Percentiles rank a stretch among this genome's conserved stretches.
phyloP scores from a whole-genome alignment of 2,797 vertebrate genomes.

The Acrossocheilus wenchowensis region DNA sequence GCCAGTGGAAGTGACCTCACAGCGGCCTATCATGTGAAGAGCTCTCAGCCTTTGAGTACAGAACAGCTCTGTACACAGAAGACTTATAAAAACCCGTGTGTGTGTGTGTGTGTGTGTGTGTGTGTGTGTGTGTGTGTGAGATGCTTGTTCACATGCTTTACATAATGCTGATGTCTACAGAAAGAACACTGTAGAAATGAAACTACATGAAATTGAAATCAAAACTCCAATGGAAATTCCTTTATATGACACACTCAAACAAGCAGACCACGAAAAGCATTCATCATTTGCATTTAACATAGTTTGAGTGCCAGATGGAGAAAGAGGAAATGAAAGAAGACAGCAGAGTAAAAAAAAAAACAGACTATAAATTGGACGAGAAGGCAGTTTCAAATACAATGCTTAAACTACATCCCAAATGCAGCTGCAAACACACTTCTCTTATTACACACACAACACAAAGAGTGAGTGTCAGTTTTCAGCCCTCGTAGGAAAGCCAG shows the following conservation, averaged over 20 bases:
- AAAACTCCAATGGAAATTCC: background rate
- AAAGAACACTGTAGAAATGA: constrained; percentile 3
- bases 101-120: background rate
- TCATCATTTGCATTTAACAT: background rate
- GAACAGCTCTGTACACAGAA: constrained; percentile 25
- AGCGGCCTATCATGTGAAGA: constrained; percentile 18
- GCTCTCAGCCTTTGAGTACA: background rate
- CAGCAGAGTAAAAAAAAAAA: background rate
- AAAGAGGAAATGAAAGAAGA: constrained; percentile 16
- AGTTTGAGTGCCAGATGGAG: background rate
- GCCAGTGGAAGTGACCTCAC: constrained; percentile 22
- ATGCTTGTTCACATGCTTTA: constrained; percentile 13
- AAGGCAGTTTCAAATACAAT: background rate
- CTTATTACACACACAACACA: background rate
- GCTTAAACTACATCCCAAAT: background rate
- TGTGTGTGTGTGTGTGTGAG: background rate
- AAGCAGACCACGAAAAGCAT: background rate
- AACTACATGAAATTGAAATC: background rate
- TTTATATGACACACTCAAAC: background rate
- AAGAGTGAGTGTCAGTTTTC: background rate
- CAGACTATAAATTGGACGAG: background rate
- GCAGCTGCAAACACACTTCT: background rate
- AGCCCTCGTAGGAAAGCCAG: background rate
- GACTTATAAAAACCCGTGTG: constrained; percentile 1
- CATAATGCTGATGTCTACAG: constrained; percentile 31